A percentile compares a stretch with the other conserved stretches of the same genome.
These are phyloP conservation scores for Agapetus fuscipes DNA, from an alignment of 2,888 invertebrate genomes.

Conservation along the genomic window DNA sequence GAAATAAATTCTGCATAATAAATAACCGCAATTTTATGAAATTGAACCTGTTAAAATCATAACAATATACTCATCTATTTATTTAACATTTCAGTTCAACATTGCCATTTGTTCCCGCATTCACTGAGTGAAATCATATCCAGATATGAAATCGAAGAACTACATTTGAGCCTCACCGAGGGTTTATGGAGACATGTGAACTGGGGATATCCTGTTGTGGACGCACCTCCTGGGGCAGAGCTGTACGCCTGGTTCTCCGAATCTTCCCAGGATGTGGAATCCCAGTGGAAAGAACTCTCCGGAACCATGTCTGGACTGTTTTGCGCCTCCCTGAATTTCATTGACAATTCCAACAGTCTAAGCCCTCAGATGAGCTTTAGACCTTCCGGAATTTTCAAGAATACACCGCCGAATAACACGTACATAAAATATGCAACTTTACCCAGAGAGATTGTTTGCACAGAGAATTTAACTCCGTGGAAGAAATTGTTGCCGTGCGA, in stretches of 20 bases:
- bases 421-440: constrained; percentile 76
- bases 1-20: too few relatives aligned
- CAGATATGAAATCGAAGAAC: constrained; percentile 75
- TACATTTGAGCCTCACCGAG: constrained; percentile 86
- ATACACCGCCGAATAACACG: constrained; percentile 42
- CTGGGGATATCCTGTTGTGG: constrained; percentile 90
- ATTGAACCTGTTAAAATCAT: too few relatives aligned
- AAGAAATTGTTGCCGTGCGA: constrained; percentile 94
- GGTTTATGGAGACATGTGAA: constrained; percentile 88
- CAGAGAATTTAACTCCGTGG: constrained; percentile 98
- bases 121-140: constrained; percentile 81
- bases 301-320: constrained; percentile 90
- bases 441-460: constrained; percentile 94
- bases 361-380: constrained; percentile 75
- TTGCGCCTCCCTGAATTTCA: constrained; percentile 93
- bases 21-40: too few relatives aligned
- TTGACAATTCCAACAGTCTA: constrained; percentile 75
- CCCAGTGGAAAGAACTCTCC: constrained; percentile 79
- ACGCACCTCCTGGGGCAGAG: constrained; percentile 90
- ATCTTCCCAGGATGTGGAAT: constrained; percentile 58
- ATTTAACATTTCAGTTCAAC: constrained; percentile 60
- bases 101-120: constrained; percentile 81
- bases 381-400: constrained; percentile 55
- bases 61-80: too few relatives aligned
- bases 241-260: constrained; percentile 86